phyloP scores from a whole-genome alignment of 2,888 invertebrate species.

The Brachyptera risi region DNA sequence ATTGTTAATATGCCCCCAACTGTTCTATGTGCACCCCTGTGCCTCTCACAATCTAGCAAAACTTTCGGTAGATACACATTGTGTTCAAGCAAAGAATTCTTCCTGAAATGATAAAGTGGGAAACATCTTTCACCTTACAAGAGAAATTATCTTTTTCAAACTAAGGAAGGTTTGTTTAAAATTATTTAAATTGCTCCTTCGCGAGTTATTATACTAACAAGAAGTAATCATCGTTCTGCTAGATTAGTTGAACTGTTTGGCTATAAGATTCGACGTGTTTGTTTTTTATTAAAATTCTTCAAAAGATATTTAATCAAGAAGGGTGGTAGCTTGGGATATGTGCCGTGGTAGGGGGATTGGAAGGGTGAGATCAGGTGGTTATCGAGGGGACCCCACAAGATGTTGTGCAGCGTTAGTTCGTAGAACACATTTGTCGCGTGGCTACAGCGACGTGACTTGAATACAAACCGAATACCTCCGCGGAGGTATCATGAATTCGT shows the following conservation, averaged over 20 bases:
- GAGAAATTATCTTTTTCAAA: slow-evolving; percentile 7
- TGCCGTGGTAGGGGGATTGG: neutral
- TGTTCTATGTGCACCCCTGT: no score
- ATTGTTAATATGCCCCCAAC: slow-evolving; percentile 31
- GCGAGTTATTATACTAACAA: slow-evolving; percentile 9
- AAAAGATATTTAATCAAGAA: neutral
- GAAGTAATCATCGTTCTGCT: slow-evolving; percentile 9
- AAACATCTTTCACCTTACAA: slow-evolving; percentile 10
- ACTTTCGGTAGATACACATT: no score
- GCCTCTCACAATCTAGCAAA: no score
- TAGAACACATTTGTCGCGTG: slow-evolving; percentile 6
- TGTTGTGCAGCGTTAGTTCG: neutral
- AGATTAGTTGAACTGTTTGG: neutral
- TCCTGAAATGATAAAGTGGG: neutral
- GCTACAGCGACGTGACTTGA: neutral
- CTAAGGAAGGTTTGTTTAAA: neutral
- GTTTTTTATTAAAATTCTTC: slow-evolving; percentile 11
- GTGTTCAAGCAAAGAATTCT: no score
- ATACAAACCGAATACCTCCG: neutral
- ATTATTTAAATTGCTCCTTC: slow-evolving; percentile 20
- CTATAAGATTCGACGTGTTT: slow-evolving; percentile 15
- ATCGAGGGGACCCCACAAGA: slow-evolving; percentile 1
- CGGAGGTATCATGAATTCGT: neutral
- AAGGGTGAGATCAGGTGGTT: neutral
- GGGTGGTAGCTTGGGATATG: neutral